Conservation (phyloP, 2,888 invertebrate genomes). For the Invenusta paracnida region DNA sequence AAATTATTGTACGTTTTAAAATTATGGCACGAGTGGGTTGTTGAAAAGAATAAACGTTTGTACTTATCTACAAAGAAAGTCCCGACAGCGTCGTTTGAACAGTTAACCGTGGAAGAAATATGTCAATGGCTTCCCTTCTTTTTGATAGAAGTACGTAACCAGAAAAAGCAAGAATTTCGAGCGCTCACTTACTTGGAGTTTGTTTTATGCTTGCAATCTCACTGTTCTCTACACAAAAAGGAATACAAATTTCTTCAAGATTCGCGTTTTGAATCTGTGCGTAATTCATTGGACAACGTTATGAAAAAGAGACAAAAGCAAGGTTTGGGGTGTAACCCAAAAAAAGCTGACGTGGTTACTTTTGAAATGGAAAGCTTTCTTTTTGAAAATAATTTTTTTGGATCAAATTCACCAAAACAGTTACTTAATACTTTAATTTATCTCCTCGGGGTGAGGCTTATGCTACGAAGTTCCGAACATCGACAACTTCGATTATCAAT, state of each 20-base stretch:
- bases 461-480: slow-evolving; percentile 29
- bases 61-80: slow-evolving; percentile 29
- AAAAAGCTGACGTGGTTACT: slow-evolving; percentile 27
- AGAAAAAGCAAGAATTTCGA: slow-evolving; percentile 29
- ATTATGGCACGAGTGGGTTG: slow-evolving; percentile 25
- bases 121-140: slow-evolving; percentile 7
- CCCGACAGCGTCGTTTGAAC: slow-evolving; percentile 29
- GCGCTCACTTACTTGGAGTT: slow-evolving; percentile 27
- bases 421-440: slow-evolving; percentile 29
- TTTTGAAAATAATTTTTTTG: slow-evolving; percentile 29
- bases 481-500: slow-evolving; percentile 26
- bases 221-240: slow-evolving; percentile 26
- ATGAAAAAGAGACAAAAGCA: slow-evolving; percentile 29
- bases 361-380: slow-evolving; percentile 29
- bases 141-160: slow-evolving; percentile 17
- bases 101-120: slow-evolving; percentile 29
- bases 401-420: slow-evolving; percentile 26
- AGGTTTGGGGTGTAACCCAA: slow-evolving; percentile 29
- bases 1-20: slow-evolving; percentile 23
- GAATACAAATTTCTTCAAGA: slow-evolving; percentile 29
- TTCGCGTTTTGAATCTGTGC: slow-evolving; percentile 26
- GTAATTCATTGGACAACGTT: slow-evolving; percentile 26
- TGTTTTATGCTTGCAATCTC: slow-evolving; percentile 29
- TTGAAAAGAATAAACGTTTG: slow-evolving; percentile 29
- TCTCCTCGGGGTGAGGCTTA: slow-evolving; percentile 26